Evolutionary conservation across 2,797 vertebrate genomes (phyloP).

Genomic region (Coregonus sp.): DNA sequence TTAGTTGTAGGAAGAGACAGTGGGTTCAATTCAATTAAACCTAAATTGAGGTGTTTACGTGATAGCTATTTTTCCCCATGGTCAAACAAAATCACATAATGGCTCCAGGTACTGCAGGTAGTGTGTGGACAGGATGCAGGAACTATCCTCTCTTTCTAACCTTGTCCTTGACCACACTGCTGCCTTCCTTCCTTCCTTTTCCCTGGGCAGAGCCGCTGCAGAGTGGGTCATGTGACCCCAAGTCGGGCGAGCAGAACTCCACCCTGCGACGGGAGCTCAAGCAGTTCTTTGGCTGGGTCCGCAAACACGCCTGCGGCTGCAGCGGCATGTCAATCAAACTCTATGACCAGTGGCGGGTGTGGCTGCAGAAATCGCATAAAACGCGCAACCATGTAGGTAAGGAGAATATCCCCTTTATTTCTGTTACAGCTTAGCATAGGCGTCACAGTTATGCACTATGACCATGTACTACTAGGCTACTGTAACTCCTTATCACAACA

Average conservation of each 20-base stretch:
- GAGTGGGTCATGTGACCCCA: conserved; percentile 72
- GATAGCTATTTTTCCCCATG: neutral
- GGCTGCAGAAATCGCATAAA: conserved; percentile 94
- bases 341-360: conserved; percentile 95
- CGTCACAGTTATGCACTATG: too few species aligned
- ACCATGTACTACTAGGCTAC: neutral
- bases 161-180: neutral
- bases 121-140: neutral
- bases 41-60: neutral
- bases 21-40: neutral
- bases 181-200: neutral
- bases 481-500: neutral
- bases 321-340: conserved; percentile 93
- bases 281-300: conserved; percentile 95
- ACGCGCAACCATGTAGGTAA: conserved; percentile 92
- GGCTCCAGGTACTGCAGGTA: neutral
- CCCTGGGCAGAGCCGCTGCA: conserved; percentile 69
- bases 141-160: neutral
- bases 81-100: neutral
- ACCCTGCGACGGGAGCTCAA: conserved; percentile 90
- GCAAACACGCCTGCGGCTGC: conserved; percentile 89
- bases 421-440: conserved; percentile 11
- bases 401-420: conserved; percentile 40
- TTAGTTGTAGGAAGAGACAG: neutral
- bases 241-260: conserved; percentile 84